Percentiles rank a stretch among this genome's conserved stretches.
Conservation (phyloP, 2,113 vertebrate species). For the Chaetura pelagica region DNA sequence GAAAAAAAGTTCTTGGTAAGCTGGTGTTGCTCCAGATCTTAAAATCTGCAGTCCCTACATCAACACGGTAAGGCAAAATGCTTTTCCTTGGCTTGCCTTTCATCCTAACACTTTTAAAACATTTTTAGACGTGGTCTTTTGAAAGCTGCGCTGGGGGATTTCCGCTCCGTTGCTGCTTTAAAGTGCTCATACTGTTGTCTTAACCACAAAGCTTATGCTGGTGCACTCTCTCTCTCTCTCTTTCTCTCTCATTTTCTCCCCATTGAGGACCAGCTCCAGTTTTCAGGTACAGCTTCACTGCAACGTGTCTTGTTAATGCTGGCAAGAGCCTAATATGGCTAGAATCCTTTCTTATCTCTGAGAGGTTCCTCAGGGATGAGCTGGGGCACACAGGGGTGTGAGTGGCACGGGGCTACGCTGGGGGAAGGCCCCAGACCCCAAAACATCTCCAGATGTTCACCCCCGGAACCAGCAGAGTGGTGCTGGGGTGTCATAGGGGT, state of each 20-base stretch:
- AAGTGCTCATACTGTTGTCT: not conserved
- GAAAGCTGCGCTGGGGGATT: conserved; percentile 53
- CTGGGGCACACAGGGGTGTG: not conserved
- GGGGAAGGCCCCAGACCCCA: not conserved
- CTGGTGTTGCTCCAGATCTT: not conserved
- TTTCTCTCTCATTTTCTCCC: conserved; percentile 21
- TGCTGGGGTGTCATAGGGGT: accelerated
- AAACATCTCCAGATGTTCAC: not conserved
- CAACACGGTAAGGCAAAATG: not conserved
- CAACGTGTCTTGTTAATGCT: not conserved
- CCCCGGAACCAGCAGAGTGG: accelerated
- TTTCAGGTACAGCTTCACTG: conserved; percentile 20
- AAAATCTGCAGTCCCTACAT: not conserved
- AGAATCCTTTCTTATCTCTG: not conserved
- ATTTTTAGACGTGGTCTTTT: conserved; percentile 40
- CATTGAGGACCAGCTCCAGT: not conserved
- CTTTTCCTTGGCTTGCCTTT: not conserved
- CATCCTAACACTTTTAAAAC: not conserved
- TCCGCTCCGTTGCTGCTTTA: conserved; percentile 55
- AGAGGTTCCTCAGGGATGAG: not conserved
- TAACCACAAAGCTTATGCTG: conserved; percentile 38
- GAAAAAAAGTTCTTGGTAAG: not conserved
- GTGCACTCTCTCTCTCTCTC: not conserved
- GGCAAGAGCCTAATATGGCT: not conserved
- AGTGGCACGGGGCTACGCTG: accelerated